Conservation (phyloP, 2,888 invertebrate species). For the Conistra vaccinii region DNA sequence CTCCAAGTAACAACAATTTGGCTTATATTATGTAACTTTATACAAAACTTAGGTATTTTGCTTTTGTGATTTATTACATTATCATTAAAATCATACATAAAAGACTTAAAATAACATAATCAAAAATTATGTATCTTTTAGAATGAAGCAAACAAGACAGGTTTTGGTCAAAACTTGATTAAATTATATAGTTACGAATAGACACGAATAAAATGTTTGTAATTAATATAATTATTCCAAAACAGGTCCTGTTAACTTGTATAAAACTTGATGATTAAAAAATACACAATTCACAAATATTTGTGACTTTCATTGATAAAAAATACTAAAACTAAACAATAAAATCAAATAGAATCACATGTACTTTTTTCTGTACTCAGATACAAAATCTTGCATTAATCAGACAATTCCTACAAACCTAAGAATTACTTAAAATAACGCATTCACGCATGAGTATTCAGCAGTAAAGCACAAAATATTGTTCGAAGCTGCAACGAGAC, state of each 20-base stretch:
- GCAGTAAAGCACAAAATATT: constrained; percentile 89
- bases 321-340: constrained; percentile 79
- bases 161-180: constrained; percentile 56
- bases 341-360: constrained; percentile 88
- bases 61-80: constrained; percentile 77
- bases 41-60: constrained; percentile 80
- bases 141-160: constrained; percentile 68
- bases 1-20: constrained; percentile 89
- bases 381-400: constrained; percentile 86
- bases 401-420: constrained; percentile 80
- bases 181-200: constrained; percentile 36
- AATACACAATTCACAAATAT: constrained; percentile 68
- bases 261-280: constrained; percentile 68
- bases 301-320: constrained; percentile 79
- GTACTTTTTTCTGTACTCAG: constrained; percentile 89
- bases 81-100: constrained; percentile 79
- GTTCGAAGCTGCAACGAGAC: constrained; percentile 90
- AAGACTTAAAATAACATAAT: constrained; percentile 73
- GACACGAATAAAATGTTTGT: constrained; percentile 36
- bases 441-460: constrained; percentile 90
- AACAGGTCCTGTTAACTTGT: constrained; percentile 75
- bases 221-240: constrained; percentile 61
- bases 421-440: constrained; percentile 84
- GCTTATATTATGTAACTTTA: constrained; percentile 85
- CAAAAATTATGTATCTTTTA: constrained; percentile 71